Percentiles rank a stretch among this genome's conserved stretches.
Evolutionary conservation across 2,888 invertebrate species (phyloP).

Genomic region (Melikaiella ostensackeni): DNA sequence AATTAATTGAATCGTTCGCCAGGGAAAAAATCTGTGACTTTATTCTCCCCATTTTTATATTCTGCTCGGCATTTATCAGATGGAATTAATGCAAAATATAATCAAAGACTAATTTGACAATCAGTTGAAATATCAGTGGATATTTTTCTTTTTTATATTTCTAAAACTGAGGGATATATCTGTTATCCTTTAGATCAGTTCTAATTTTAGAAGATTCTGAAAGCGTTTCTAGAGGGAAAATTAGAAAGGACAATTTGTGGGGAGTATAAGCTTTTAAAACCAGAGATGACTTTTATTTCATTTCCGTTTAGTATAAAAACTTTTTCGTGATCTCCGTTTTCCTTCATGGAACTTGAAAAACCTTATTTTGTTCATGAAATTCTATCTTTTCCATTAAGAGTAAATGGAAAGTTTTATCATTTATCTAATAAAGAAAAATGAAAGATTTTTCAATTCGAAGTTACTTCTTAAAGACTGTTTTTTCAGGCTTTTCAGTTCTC

Average conservation of each 20-base stretch:
- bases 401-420: neutral
- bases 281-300: neutral
- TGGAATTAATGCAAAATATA: conserved; percentile 8
- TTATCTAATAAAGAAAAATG: neutral
- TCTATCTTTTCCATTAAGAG: neutral
- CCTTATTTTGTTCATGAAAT: neutral
- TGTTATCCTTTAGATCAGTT: too few relatives aligned
- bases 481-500: too few relatives aligned
- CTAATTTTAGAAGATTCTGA: too few relatives aligned
- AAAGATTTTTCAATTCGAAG: neutral
- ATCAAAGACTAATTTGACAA: neutral
- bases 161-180: too few relatives aligned
- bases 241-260: neutral
- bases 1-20: conserved; percentile 33
- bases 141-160: too few relatives aligned
- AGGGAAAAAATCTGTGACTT: conserved; percentile 14
- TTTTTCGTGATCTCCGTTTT: neutral
- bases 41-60: conserved; percentile 18
- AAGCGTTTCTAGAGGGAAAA: neutral
- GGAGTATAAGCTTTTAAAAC: neutral
- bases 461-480: neutral
- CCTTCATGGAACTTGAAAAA: neutral
- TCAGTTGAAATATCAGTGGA: neutral
- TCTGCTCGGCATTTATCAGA: conserved; percentile 6
- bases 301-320: neutral